phyloP scores from a whole-genome alignment of 2,113 vertebrate genomes.

The Mesoclemmys tuberculata region DNA sequence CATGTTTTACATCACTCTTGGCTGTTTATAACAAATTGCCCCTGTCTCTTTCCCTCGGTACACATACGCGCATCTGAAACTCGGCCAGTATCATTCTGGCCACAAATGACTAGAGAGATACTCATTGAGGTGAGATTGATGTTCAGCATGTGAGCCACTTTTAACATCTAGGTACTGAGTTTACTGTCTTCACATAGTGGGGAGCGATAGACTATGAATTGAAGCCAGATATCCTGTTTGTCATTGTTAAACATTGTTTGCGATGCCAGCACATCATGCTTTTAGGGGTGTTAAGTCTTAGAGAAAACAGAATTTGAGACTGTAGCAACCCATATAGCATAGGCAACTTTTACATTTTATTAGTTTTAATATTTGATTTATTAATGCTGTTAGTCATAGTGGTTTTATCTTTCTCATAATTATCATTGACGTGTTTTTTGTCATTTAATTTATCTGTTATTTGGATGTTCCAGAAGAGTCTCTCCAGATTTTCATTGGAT shows the following conservation, averaged over 20 bases:
- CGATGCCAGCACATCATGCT: not conserved
- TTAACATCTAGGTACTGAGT: not conserved
- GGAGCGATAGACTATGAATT: not conserved
- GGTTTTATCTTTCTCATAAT: not conserved
- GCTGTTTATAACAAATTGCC: not conserved
- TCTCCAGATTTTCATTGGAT: not conserved
- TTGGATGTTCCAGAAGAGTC: not conserved
- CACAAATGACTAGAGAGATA: accelerated
- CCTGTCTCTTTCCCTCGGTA: no score
- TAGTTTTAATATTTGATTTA: not conserved
- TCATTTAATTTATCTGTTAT: not conserved
- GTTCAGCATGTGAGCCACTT: not conserved
- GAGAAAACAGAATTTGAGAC: not conserved
- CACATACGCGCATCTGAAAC: not conserved
- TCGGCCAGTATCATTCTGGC: not conserved
- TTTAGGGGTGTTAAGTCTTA: not conserved
- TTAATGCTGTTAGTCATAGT: not conserved
- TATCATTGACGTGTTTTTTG: not conserved
- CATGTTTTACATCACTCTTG: not conserved
- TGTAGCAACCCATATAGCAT: not conserved
- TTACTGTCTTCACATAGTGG: not conserved
- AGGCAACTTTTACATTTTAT: not conserved
- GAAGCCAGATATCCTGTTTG: not conserved
- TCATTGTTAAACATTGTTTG: not conserved
- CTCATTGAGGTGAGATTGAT: not conserved